Conservation (phyloP, 2,113 vertebrate genomes). For the Chitala chitala region DNA sequence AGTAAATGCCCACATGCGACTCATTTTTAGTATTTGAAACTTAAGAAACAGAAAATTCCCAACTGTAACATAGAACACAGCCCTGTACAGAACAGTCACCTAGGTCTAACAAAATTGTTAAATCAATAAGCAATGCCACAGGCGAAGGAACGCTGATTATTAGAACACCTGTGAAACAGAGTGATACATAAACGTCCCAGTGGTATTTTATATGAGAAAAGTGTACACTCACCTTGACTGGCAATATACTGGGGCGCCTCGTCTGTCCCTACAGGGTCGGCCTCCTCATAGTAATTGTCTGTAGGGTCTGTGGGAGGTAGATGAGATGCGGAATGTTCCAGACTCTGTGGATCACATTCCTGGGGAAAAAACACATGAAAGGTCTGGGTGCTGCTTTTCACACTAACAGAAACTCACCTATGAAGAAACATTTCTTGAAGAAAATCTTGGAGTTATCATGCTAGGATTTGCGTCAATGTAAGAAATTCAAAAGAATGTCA, state of each 20-base stretch:
- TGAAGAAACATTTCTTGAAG: not conserved
- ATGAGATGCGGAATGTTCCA: conserved; percentile 75
- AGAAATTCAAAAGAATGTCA: too few species aligned
- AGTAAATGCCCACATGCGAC: too few species aligned
- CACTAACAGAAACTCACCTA: not conserved
- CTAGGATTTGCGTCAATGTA: too few species aligned
- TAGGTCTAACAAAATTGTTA: not conserved
- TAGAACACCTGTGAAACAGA: too few species aligned
- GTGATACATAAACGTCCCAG: too few species aligned
- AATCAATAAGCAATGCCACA: too few species aligned
- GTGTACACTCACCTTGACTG: conserved; percentile 71
- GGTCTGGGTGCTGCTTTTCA: not conserved
- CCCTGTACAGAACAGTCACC: not conserved
- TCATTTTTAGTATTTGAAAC: too few species aligned
- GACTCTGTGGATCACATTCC: conserved; percentile 62
- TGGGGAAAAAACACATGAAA: conserved; percentile 1
- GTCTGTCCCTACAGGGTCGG: conserved; percentile 84
- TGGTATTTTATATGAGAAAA: not conserved
- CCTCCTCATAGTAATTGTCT: conserved; percentile 96
- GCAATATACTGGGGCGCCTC: conserved; percentile 86
- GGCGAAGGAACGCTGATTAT: too few species aligned
- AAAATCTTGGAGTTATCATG: not conserved
- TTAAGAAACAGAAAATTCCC: too few species aligned
- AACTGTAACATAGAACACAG: too few species aligned
- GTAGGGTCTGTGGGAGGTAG: conserved; percentile 83